phyloP scores from a whole-genome alignment of 2,797 vertebrate species.

The Oreochromis grahami region DNA sequence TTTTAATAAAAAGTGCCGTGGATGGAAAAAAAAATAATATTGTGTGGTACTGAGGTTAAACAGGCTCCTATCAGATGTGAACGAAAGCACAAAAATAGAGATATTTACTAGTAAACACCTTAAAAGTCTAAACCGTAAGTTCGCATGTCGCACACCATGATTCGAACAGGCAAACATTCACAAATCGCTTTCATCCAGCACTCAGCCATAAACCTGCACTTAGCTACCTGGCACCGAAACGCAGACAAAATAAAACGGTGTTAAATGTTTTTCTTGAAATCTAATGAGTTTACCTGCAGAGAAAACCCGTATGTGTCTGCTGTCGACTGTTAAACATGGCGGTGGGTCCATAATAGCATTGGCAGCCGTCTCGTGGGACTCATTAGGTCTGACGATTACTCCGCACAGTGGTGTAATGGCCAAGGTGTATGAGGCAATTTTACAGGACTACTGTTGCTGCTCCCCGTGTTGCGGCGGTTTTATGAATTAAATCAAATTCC shows the following conservation, averaged over 20 bases:
- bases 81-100: not conserved
- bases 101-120: not conserved
- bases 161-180: not conserved
- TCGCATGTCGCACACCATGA: not conserved
- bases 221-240: not conserved
- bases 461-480: conserved; percentile 9
- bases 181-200: not conserved
- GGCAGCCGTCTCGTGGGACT: conserved; percentile 55
- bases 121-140: not conserved
- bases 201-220: not conserved
- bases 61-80: not conserved
- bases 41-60: not conserved
- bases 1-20: not conserved
- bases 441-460: conserved; percentile 25
- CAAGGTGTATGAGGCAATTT: conserved; percentile 43
- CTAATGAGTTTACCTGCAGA: conserved; percentile 26
- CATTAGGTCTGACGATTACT: conserved; percentile 50
- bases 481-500: conserved; percentile 37
- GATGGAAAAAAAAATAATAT: not conserved
- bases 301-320: conserved; percentile 7
- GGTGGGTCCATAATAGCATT: conserved; percentile 47
- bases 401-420: conserved; percentile 35
- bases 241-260: not conserved
- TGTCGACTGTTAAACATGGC: conserved; percentile 27
- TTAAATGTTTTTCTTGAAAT: not conserved